Percentiles rank a stretch among this genome's conserved stretches.
These are phyloP conservation scores for Cynoglossus semilaevis DNA, from an alignment of 2,113 vertebrate genomes.

Conservation along the genomic window DNA sequence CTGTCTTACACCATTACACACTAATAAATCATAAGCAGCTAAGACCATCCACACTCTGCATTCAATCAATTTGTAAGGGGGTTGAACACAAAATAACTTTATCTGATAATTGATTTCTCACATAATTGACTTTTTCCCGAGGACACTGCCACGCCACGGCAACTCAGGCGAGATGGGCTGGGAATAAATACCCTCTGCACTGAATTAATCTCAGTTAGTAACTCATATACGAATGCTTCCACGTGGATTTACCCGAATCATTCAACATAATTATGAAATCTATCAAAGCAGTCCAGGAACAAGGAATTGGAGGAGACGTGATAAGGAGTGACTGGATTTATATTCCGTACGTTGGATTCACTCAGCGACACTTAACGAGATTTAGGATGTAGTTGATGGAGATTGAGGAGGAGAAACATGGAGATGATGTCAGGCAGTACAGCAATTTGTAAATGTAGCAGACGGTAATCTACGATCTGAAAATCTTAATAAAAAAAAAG, in stretches of 20 bases:
- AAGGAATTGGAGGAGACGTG: background rate
- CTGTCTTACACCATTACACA: conserved; percentile 39
- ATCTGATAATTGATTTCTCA: conserved; percentile 55
- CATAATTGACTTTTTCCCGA: conserved; percentile 49
- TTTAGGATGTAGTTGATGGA: background rate
- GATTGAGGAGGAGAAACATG: background rate
- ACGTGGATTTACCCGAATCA: conserved; percentile 9
- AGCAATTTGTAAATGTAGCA: background rate
- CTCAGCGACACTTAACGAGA: background rate
- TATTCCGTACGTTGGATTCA: background rate
- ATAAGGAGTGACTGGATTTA: background rate
- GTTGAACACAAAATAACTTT: conserved; percentile 51
- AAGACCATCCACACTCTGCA: conserved; percentile 42
- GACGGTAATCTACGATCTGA: background rate
- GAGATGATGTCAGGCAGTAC: background rate
- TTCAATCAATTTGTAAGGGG: conserved; percentile 58
- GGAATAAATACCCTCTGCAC: conserved; percentile 18
- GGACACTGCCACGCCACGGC: conserved; percentile 25
- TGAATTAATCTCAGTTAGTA: conserved; percentile 39
- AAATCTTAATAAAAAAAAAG: conserved; percentile 18
- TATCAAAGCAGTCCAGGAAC: background rate
- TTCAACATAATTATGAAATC: conserved; percentile 17
- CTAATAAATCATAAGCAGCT: conserved; percentile 63
- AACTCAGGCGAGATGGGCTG: background rate
- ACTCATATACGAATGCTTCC: conserved; percentile 13